Evolutionary conservation across 2,113 vertebrate species (phyloP), one percentile per base, ranked within the genome.

Genomic region (Nerophis lumbriciformis): DNA sequence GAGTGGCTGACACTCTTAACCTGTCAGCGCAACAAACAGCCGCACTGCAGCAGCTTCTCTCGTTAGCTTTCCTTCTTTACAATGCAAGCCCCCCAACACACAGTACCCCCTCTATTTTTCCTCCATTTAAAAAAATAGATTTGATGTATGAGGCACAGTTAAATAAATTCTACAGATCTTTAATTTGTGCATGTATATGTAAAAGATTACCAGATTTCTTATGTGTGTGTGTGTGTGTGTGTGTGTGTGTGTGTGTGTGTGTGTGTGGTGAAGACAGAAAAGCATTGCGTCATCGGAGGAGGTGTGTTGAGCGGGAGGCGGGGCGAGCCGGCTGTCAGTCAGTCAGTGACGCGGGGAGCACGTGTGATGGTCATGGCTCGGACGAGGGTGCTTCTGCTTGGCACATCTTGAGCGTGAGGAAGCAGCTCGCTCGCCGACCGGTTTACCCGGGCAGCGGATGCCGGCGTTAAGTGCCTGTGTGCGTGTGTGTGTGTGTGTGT

Each of bases 281-380:
- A 84, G 83, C 83, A 87, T 88, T 87, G 85, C 85, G 81, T 88
- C 87, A 88, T 79, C 51, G 87, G 42, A 45, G 85, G 85, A 82
- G 85, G 87, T 87, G 87, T 87, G 85, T 87, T 64, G 80, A 69
- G 60, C 39, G 1, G 87, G 83, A 67, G 82, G 77, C 79, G 83
- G 90, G 90, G 83, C 59, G 76, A 78, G 87, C 85, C 81, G 77
- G 0, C 69, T 92, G 92, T 49, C 48, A n/a, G 53, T 90, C 93
- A 93, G 77, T 94, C 92, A 93, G 77, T 80, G 83, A 82, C 79
- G 77, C 80, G 74, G 84, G 81, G 68, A 89, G 85, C 93, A 94
- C 90, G 90, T 93, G 93, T 79, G 73, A 69, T 11, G 53, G 84
- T 73, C 77, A 81, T 79, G 89, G 83, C 87, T 89, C 76, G 76